Percentiles rank a stretch among this genome's conserved stretches.
These are phyloP conservation scores for Botia kubotai DNA, from an alignment of 2,797 vertebrate species.

Conservation along the genomic window DNA sequence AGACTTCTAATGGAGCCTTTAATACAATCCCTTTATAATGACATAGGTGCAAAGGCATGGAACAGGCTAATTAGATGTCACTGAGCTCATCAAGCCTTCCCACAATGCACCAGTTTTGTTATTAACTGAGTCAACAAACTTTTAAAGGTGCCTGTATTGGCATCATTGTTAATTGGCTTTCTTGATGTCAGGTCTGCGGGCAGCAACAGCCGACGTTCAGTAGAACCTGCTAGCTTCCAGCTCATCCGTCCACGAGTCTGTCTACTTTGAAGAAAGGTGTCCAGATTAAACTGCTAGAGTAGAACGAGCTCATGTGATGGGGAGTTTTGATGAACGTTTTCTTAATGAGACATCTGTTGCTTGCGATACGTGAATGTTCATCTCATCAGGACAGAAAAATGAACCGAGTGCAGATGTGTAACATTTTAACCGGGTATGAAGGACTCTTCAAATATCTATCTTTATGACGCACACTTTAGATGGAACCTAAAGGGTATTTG, in stretches of 20 bases:
- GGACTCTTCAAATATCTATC: neutral
- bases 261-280: neutral
- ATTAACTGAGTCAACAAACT: constrained; percentile 14
- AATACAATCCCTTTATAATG: constrained; percentile 9
- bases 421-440: neutral
- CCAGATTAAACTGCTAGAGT: neutral
- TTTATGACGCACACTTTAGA: neutral
- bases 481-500: neutral
- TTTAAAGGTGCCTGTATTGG: constrained; percentile 3
- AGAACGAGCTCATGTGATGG: neutral
- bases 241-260: neutral
- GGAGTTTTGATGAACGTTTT: neutral
- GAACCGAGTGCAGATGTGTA: neutral
- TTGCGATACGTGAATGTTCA: constrained; percentile 1
- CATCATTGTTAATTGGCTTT: constrained; percentile 26
- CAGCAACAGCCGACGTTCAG: neutral
- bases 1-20: constrained; percentile 10
- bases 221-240: neutral
- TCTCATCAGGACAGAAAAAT: neutral
- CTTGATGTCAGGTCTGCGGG: constrained; percentile 17
- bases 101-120: neutral
- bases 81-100: constrained; percentile 3
- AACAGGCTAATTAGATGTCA: constrained; percentile 33
- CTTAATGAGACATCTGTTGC: neutral
- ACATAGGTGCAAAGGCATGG: constrained; percentile 15